These are phyloP conservation scores for Oreocharis arfaki DNA, from an alignment of 2,113 vertebrate genomes.

Conservation along the genomic window DNA sequence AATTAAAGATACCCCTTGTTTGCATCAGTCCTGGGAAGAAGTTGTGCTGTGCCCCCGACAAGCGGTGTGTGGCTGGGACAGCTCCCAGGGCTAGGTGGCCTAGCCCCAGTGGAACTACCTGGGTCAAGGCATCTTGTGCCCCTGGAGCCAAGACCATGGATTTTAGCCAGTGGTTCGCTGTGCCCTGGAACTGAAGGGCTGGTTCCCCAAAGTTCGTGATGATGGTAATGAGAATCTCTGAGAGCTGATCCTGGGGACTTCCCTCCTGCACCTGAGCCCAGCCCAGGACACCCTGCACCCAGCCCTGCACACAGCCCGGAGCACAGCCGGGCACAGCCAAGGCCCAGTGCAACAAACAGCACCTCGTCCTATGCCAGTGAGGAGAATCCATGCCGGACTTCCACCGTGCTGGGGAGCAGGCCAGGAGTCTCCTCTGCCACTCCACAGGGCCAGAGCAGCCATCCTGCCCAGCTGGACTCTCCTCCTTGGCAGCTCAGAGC, in stretches of 20 bases:
- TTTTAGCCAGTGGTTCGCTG: background rate
- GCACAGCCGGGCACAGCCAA: background rate
- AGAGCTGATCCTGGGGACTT: rapidly evolving
- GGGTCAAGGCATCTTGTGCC: background rate
- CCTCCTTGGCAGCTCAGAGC: background rate
- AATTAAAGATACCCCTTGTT: background rate
- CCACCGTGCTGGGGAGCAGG: rapidly evolving
- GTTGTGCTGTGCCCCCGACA: background rate
- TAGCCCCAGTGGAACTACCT: background rate
- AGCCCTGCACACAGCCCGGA: background rate
- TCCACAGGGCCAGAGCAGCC: background rate
- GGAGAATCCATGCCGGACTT: rapidly evolving
- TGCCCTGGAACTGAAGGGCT: background rate
- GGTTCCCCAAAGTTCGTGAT: background rate
- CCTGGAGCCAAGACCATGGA: background rate
- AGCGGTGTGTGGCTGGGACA: background rate
- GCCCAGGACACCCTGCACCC: background rate
- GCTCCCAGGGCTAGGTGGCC: background rate
- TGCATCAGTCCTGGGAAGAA: background rate
- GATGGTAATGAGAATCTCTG: background rate
- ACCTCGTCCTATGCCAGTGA: rapidly evolving
- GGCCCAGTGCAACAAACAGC: rapidly evolving
- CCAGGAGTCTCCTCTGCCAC: background rate
- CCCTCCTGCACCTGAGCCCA: background rate
- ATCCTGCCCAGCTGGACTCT: background rate